phyloP scores from a whole-genome alignment of 64 coral and sea anemone species.

The Cladopsammia gracilis region DNA sequence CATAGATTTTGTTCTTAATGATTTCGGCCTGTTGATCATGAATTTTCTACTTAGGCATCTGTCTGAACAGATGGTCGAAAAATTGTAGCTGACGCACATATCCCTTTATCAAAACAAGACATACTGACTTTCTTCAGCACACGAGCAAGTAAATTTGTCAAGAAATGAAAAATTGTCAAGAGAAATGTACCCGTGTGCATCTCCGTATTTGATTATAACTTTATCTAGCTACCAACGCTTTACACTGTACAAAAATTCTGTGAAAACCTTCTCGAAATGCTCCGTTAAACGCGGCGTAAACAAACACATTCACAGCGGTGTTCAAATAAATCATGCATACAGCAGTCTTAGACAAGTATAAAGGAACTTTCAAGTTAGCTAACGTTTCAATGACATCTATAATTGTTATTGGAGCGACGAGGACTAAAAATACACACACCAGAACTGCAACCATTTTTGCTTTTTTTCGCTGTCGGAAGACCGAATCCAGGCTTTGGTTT shows the following conservation, averaged over 20 bases:
- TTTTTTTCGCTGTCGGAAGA: constrained; percentile 28
- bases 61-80: too few relatives aligned
- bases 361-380: constrained; percentile 4
- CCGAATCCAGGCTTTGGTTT: neutral
- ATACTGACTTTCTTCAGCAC: too few relatives aligned
- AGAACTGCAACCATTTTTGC: constrained; percentile 55
- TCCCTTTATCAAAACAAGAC: too few relatives aligned
- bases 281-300: constrained; percentile 70
- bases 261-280: constrained; percentile 67
- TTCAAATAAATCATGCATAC: constrained; percentile 76
- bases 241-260: constrained; percentile 16
- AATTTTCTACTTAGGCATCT: too few relatives aligned
- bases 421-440: constrained; percentile 36
- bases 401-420: constrained; percentile 70
- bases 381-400: constrained; percentile 70
- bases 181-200: neutral
- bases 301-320: constrained; percentile 58
- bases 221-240: neutral
- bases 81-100: too few relatives aligned
- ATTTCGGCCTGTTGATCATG: too few relatives aligned
- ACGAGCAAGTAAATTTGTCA: too few relatives aligned
- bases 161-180: too few relatives aligned
- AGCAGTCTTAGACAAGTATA: constrained; percentile 1
- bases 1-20: too few relatives aligned
- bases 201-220: neutral